Evolutionary conservation across 2,113 vertebrate genomes (phyloP).

Genomic region (Xerus inauris): DNA sequence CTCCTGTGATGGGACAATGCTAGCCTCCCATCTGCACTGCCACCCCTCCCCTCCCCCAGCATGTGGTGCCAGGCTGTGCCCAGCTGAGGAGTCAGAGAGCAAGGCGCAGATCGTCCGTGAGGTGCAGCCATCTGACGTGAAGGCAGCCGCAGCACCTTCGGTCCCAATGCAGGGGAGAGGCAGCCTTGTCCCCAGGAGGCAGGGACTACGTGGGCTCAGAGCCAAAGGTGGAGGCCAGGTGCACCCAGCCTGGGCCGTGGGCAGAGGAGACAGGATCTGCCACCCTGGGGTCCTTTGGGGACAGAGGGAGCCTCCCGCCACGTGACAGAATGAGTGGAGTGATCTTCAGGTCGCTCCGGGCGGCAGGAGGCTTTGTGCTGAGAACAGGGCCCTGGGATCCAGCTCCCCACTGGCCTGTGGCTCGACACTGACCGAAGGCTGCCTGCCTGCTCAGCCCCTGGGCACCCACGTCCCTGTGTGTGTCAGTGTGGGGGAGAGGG

Average conservation of each 20-base stretch:
- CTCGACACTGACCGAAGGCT: conserved; percentile 76
- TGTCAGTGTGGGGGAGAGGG: not conserved
- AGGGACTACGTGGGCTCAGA: not conserved
- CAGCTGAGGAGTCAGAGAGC: not conserved
- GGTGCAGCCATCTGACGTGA: accelerated
- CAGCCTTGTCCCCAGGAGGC: not conserved
- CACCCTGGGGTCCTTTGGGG: accelerated
- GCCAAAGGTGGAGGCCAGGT: accelerated
- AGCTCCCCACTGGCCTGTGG: conserved; percentile 52
- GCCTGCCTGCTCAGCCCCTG: conserved; percentile 77
- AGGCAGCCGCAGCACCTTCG: no score
- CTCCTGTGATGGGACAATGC: accelerated
- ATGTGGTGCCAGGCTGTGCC: not conserved
- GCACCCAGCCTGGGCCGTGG: not conserved
- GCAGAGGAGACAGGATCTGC: accelerated
- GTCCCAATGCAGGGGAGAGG: not conserved
- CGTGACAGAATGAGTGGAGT: not conserved
- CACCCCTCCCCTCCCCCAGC: not conserved
- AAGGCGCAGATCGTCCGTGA: not conserved
- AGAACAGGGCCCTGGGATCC: not conserved
- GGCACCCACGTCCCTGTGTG: not conserved
- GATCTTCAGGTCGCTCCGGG: not conserved
- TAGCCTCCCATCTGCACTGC: accelerated
- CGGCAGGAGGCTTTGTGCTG: not conserved
- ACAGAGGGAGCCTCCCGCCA: no score